Base-by-base conservation (phyloP, 2,888 invertebrate genomes). In the Baccha elongata region DNA sequence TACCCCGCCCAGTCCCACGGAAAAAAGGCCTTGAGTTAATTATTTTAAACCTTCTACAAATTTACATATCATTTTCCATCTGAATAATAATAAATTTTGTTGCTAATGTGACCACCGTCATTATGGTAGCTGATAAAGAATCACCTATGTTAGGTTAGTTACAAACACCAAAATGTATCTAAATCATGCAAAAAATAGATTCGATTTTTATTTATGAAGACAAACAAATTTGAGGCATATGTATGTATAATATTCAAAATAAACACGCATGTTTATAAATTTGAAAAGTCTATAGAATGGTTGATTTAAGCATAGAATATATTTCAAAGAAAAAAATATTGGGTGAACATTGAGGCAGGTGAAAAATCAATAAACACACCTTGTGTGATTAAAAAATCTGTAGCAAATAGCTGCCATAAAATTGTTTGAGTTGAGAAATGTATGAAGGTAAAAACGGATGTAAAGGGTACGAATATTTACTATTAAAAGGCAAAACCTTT, bases 281-380 rank as follows among this genome's bases (percentile, higher is more conserved):
- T 23, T 44, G 11, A 26, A 29, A 29, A 32, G 29, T 29, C 3
- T 29, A 15, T 26, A 55, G 10, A 55, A 37, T 53, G 53, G n/a
- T 3, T 8, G 19, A 19, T 21, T 53, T 35, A n/a, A 35, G n/a
- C 35, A 32, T 53, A 3, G n/a, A 19, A 19, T 2, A 52, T 17
- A 19, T 40, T 23, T 4, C 21, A 8, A 37, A 55, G 13, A 21
- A 35, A 11, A 19, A 44, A 19, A 40, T 37, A 37, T 55, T 10
- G 4, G 15, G 15, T 40, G 40, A 13, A 19, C 3, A 44, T 44
- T 60, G 60, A n/a, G 19, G 29, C 26, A 21, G 42, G 50, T 62
- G 52, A 23, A 64, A 64, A 72, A 72, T 72, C 72, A 52, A 64
- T 72, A 72, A 53, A 62, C 72, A 72, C 50, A 53, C 52, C 42